A percentile compares a stretch with the other conserved stretches of the same genome.
phyloP scores from a whole-genome alignment of 2,113 vertebrate genomes.

The Procavia capensis region DNA sequence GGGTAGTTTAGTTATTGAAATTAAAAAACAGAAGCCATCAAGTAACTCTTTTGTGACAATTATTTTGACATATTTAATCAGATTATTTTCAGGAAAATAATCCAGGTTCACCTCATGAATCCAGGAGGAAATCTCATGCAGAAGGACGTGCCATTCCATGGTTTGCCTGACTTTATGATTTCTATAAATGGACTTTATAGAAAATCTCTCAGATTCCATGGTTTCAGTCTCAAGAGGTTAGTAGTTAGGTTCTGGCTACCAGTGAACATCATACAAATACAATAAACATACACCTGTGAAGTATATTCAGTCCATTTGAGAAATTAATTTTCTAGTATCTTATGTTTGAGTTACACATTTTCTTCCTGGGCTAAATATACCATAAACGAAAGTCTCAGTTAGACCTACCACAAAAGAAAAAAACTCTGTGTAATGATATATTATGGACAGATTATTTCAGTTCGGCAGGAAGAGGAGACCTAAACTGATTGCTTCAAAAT shows the following conservation, averaged over 20 bases:
- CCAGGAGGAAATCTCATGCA: neutral
- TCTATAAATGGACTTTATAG: neutral
- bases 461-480: neutral
- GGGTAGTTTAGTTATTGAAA: neutral
- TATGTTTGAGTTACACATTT: neutral
- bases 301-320: neutral
- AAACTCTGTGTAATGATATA: neutral
- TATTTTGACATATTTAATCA: neutral
- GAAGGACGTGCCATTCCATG: neutral
- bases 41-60: neutral
- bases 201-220: neutral
- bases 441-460: neutral
- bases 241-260: neutral
- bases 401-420: slow-evolving; percentile 32
- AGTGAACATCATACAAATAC: neutral
- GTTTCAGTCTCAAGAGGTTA: neutral
- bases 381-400: neutral
- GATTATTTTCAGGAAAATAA: neutral
- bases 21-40: neutral
- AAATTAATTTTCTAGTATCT: slow-evolving; percentile 54
- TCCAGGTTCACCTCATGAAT: neutral
- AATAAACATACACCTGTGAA: neutral
- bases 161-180: neutral
- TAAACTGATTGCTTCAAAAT: neutral
- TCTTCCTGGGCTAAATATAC: neutral